A percentile compares a stretch with the other conserved stretches of the same genome.
Evolutionary conservation across 2,113 vertebrate species (phyloP).

Genomic region (Lontra canadensis): DNA sequence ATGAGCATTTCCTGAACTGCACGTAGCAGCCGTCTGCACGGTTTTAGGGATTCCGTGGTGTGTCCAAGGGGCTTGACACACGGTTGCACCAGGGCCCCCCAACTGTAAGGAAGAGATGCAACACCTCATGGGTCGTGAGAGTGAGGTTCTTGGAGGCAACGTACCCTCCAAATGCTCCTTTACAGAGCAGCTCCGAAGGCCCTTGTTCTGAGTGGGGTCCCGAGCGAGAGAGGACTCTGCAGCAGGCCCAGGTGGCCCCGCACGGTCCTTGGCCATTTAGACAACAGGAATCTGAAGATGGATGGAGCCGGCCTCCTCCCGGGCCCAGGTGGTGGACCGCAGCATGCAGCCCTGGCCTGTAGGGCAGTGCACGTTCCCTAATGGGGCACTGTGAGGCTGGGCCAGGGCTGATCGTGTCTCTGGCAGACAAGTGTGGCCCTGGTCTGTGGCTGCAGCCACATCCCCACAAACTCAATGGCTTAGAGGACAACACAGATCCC

Average conservation of each 20-base stretch:
- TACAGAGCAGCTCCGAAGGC: fast-evolving
- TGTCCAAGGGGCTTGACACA: fast-evolving
- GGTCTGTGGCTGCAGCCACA: neutral
- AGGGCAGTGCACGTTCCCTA: fast-evolving
- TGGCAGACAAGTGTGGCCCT: fast-evolving
- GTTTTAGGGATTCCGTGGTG: fast-evolving
- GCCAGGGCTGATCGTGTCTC: fast-evolving
- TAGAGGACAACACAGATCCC: neutral
- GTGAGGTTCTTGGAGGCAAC: neutral
- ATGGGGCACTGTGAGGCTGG: neutral
- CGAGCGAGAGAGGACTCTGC: neutral
- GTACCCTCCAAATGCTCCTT: fast-evolving
- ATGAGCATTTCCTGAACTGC: fast-evolving
- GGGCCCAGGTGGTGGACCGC: fast-evolving
- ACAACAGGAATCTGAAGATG: fast-evolving
- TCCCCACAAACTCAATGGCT: fast-evolving
- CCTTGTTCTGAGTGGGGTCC: neutral
- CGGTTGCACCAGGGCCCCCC: fast-evolving
- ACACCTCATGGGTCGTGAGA: fast-evolving
- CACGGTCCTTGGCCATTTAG: fast-evolving
- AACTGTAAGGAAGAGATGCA: fast-evolving
- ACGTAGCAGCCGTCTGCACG: fast-evolving
- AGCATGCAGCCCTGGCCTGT: fast-evolving
- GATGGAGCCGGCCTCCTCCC: fast-evolving
- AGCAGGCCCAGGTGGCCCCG: fast-evolving